Evolutionary conservation across 2,113 vertebrate species (phyloP).

Genomic region (Riparia riparia): DNA sequence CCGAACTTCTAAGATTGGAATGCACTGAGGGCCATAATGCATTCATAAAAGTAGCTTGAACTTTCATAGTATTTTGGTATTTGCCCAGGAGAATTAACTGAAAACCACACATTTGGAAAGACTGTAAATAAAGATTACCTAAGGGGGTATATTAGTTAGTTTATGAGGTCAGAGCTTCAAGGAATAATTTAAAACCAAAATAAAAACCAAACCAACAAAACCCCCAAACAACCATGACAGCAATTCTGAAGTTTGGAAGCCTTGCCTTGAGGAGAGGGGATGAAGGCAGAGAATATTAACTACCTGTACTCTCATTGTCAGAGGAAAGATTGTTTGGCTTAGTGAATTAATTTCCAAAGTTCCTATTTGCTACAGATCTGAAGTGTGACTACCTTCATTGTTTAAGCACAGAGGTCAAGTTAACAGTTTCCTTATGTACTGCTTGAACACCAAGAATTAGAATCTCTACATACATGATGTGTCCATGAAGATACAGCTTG

Average conservation of each 20-base stretch:
- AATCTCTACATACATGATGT: neutral
- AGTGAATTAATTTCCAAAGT: neutral
- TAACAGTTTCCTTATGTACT: neutral
- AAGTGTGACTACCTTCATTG: neutral
- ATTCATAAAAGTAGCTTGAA: neutral
- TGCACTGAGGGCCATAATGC: neutral
- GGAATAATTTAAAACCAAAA: conserved; percentile 3
- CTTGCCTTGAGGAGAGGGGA: neutral
- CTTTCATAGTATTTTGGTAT: neutral
- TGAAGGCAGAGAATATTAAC: conserved; percentile 9
- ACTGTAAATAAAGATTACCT: neutral
- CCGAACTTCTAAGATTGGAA: neutral
- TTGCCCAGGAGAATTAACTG: neutral
- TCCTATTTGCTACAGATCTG: neutral
- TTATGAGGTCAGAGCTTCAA: neutral
- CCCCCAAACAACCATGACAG: rapidly evolving
- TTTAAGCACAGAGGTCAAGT: neutral
- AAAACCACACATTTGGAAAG: neutral
- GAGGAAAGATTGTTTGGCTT: neutral
- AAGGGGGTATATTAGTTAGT: neutral
- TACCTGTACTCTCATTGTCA: neutral
- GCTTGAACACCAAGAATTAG: neutral
- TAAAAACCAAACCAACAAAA: neutral
- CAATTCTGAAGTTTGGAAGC: neutral
- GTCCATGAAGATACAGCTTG: neutral